Base-by-base conservation (phyloP, 2,888 invertebrate species). In the Amphipoea lucens region DNA sequence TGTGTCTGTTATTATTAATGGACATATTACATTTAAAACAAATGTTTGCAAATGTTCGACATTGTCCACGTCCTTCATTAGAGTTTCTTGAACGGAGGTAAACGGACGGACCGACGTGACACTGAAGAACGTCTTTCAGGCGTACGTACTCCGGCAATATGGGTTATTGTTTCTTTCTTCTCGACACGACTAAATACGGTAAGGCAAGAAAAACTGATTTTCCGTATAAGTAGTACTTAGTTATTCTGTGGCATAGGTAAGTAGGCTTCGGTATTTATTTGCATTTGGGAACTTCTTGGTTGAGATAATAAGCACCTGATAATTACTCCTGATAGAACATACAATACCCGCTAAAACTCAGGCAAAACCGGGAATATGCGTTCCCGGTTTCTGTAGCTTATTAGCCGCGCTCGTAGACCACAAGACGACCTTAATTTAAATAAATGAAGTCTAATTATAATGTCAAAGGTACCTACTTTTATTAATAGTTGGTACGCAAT, bases 61-160 rank as follows among this genome's bases (percentile, higher is more conserved):
- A 74, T 62, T 62, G 36, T 57, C 4, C 4, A 14, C n/a, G 66
- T 60, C 70, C n/a, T 68, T 62, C 60, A 62, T 45, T 62, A n/a
- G 6, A 54, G 51, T 40, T 12, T 17, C n/a, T 48, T 57, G 40
- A 40, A 45, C 62, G 4, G 48, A 62, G 48, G 51, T 51, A n/a
- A 40, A 62, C 40, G 51, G 36, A 67, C 82, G 45, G 20, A 23
- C 20, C 42, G 29, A 9, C 11, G 29, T 69, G 7, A 62, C 60
- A 20, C 68, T 79, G 48, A 69, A 76, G 54, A 62, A 62, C 36
- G 36, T 72, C n/a, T 81, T 62, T 62, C 54, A 74, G 60, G 6
- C 17, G 20, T 48, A 62, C 12, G 17, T 11, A 40, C 11, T 17
- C 42, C 17, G 12, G 51, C 23, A 20, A 11, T 29, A n/a, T 36